Percentiles rank a stretch among this genome's conserved stretches.
Evolutionary conservation across 2,113 vertebrate species (phyloP).

Genomic region (Otis tarda): DNA sequence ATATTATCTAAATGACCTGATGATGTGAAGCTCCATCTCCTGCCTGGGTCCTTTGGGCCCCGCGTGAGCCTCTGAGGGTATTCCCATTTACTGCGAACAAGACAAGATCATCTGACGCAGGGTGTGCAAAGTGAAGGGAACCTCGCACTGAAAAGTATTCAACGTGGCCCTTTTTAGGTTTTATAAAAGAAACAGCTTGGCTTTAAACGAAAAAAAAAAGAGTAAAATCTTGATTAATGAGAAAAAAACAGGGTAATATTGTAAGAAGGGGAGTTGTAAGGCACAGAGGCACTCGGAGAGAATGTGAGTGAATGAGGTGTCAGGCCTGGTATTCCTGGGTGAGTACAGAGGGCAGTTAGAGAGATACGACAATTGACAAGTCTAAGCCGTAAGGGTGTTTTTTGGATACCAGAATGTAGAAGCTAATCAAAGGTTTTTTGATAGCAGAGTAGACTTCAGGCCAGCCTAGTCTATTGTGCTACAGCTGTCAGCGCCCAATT

Average conservation of each 20-base stretch:
- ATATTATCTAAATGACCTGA: not conserved
- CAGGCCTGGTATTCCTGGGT: not conserved
- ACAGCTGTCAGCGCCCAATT: not conserved
- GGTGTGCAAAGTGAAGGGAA: not conserved
- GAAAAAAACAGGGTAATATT: not conserved
- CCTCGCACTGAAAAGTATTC: rapidly evolving
- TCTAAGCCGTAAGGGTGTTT: not conserved
- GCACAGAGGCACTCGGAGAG: not conserved
- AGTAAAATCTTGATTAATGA: no score
- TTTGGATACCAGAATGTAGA: not conserved
- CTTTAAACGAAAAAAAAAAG: not conserved
- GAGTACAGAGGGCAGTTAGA: not conserved
- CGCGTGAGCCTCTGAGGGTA: not conserved
- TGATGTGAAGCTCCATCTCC: not conserved
- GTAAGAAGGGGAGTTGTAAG: not conserved
- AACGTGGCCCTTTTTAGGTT: not conserved
- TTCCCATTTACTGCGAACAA: not conserved
- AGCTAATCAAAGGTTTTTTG: not conserved
- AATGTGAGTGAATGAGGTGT: not conserved
- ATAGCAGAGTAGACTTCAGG: not conserved
- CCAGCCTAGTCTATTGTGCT: not conserved
- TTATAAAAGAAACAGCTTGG: not conserved
- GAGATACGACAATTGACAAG: not conserved
- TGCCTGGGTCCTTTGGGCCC: not conserved
- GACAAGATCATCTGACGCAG: not conserved